phyloP scores from a whole-genome alignment of 2,113 vertebrate genomes.

The Corythoichthys intestinalis region DNA sequence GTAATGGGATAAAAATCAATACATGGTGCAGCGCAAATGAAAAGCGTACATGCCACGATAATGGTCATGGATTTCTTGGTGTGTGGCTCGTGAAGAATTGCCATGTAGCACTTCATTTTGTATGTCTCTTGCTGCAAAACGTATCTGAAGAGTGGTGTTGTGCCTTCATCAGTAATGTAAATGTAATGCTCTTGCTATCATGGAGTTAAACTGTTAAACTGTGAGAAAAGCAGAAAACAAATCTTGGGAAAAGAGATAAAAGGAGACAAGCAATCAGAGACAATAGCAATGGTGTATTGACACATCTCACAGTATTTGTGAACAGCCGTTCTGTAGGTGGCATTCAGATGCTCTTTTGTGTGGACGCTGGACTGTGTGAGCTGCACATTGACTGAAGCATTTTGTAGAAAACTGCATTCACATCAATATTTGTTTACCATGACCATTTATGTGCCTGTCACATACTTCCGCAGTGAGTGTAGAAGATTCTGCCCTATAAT shows the following conservation, averaged over 20 bases:
- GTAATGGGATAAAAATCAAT: conserved; percentile 56
- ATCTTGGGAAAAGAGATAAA: not conserved
- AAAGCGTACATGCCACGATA: conserved; percentile 57
- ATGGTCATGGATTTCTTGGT: conserved; percentile 66
- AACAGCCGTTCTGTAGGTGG: not conserved
- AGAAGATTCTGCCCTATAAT: not conserved
- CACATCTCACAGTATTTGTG: not conserved
- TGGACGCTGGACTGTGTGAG: not conserved
- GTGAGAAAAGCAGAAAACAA: not conserved
- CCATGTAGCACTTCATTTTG: conserved; percentile 8
- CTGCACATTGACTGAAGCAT: not conserved
- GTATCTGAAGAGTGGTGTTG: conserved; percentile 30
- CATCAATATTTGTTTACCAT: not conserved
- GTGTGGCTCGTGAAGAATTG: conserved; percentile 54
- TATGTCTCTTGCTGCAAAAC: conserved; percentile 8
- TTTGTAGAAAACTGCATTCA: not conserved
- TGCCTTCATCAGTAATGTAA: not conserved
- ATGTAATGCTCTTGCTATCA: not conserved
- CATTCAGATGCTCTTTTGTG: not conserved
- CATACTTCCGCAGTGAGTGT: not conserved
- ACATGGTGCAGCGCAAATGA: conserved; percentile 42
- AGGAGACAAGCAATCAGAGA: not conserved
- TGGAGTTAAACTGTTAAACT: not conserved
- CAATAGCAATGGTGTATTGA: not conserved
- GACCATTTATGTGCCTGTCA: not conserved